A percentile compares a stretch with the other conserved stretches of the same genome.
Conservation (phyloP, 1,140 invertebrate species). For the Ooceraea biroi region DNA sequence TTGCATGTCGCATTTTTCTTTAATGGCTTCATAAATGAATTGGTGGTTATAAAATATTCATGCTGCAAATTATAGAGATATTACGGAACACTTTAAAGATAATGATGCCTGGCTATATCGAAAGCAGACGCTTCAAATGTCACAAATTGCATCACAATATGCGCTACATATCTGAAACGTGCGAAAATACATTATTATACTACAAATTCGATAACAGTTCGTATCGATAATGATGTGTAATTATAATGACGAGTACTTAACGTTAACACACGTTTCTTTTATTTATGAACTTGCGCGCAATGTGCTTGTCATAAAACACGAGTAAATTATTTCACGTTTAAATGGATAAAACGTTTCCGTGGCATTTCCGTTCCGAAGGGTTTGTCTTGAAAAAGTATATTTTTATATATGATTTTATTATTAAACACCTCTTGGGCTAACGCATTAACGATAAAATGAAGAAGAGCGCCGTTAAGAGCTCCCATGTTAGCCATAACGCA, state of each 20-base stretch:
- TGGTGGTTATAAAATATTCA: conserved; percentile 41
- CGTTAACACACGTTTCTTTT: conserved; percentile 2
- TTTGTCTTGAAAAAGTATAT: conserved; percentile 17
- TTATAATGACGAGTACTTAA: neutral
- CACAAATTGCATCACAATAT: neutral
- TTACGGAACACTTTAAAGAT: neutral
- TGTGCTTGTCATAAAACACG: neutral
- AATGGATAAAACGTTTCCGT: neutral
- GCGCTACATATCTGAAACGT: conserved; percentile 7
- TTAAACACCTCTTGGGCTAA: conserved; percentile 42
- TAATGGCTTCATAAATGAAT: conserved; percentile 49
- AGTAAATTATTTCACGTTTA: neutral
- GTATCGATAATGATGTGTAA: conserved; percentile 15
- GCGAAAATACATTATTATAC: conserved; percentile 8
- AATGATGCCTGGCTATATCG: conserved; percentile 17
- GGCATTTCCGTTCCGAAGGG: neutral
- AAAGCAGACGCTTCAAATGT: conserved; percentile 23
- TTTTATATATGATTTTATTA: conserved; percentile 42
- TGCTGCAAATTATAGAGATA: conserved; percentile 14
- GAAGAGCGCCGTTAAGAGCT: conserved; percentile 60
- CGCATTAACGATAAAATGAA: conserved; percentile 58
- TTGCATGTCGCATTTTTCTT: conserved; percentile 40
- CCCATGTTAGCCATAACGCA: conserved; percentile 62
- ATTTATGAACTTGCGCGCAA: neutral
- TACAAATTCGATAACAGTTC: conserved; percentile 1